phyloP scores from a whole-genome alignment of 2,113 vertebrate genomes.

The Atlantisia rogersi region DNA sequence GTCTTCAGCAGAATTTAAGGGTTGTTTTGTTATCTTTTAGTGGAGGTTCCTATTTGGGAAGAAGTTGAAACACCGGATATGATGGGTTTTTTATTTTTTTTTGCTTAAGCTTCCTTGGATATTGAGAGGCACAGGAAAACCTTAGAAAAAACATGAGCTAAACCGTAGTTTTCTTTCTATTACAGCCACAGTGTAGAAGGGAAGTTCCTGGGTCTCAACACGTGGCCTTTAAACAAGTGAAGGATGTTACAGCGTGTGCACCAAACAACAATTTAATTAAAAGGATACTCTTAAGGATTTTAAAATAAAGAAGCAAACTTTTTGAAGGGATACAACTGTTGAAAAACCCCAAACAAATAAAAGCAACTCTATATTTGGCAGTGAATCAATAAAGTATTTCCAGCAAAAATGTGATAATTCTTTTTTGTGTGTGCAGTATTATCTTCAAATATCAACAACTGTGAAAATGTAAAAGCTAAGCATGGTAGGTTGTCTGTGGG shows the following conservation, averaged over 20 bases:
- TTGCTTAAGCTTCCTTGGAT: not conserved
- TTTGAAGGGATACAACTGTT: not conserved
- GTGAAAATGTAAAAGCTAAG: not conserved
- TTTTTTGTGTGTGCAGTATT: not conserved
- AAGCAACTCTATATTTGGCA: conserved; percentile 17
- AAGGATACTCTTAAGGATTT: conserved; percentile 25
- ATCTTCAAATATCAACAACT: conserved; percentile 25
- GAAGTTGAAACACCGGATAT: not conserved
- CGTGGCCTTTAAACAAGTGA: conserved; percentile 13
- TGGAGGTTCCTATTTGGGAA: not conserved
- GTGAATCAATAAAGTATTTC: conserved; percentile 27
- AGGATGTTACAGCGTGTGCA: not conserved
- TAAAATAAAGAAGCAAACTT: conserved; percentile 47
- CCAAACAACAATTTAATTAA: conserved; percentile 33
- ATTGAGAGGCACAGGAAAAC: not conserved
- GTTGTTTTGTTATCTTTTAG: not conserved
- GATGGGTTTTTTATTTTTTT: not conserved
- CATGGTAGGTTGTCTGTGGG: not conserved
- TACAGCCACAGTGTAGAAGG: not conserved
- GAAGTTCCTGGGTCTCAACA: conserved; percentile 2
- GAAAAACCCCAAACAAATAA: conserved; percentile 17
- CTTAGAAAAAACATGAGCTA: not conserved
- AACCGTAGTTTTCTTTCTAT: not conserved
- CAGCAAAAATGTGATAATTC: conserved; percentile 17
- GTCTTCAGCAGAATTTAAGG: not conserved